Conservation (phyloP, 2,797 vertebrate species). For the Sebastes ruberrimus region DNA sequence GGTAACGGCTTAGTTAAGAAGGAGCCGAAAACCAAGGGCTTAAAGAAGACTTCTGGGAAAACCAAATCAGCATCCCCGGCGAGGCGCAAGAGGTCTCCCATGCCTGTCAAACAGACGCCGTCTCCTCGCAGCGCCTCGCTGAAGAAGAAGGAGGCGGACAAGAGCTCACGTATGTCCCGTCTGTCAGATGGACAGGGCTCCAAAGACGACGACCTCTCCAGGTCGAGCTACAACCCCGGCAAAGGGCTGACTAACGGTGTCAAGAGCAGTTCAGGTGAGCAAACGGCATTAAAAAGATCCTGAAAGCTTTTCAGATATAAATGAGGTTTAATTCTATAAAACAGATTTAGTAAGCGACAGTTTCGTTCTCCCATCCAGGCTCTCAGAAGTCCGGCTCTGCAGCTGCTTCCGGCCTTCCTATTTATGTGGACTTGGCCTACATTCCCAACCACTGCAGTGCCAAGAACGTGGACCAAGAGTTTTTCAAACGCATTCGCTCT, state of each 20-base stretch:
- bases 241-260: slow-evolving; percentile 87
- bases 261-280: slow-evolving; percentile 87
- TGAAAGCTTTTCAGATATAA: neutral
- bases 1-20: slow-evolving; percentile 87
- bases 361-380: slow-evolving; percentile 47
- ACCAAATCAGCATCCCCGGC: slow-evolving; percentile 91
- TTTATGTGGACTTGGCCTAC: slow-evolving; percentile 98
- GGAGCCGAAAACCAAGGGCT: slow-evolving; percentile 88
- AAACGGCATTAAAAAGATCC: neutral
- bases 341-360: neutral
- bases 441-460: slow-evolving; percentile 98
- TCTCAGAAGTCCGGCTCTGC: slow-evolving; percentile 84
- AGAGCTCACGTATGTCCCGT: slow-evolving; percentile 83
- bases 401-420: slow-evolving; percentile 84
- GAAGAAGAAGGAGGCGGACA: slow-evolving; percentile 89
- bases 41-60: slow-evolving; percentile 87
- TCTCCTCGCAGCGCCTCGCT: slow-evolving; percentile 83
- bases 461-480: slow-evolving; percentile 97
- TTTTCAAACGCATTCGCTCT: slow-evolving; percentile 94
- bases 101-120: slow-evolving; percentile 84
- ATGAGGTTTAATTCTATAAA: neutral
- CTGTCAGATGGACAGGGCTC: slow-evolving; percentile 82
- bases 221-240: slow-evolving; percentile 86
- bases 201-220: slow-evolving; percentile 89
- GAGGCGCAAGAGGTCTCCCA: slow-evolving; percentile 90